These are phyloP conservation scores for Andrena cerasifolii DNA, from an alignment of 1,140 invertebrate genomes.

Conservation along the genomic window DNA sequence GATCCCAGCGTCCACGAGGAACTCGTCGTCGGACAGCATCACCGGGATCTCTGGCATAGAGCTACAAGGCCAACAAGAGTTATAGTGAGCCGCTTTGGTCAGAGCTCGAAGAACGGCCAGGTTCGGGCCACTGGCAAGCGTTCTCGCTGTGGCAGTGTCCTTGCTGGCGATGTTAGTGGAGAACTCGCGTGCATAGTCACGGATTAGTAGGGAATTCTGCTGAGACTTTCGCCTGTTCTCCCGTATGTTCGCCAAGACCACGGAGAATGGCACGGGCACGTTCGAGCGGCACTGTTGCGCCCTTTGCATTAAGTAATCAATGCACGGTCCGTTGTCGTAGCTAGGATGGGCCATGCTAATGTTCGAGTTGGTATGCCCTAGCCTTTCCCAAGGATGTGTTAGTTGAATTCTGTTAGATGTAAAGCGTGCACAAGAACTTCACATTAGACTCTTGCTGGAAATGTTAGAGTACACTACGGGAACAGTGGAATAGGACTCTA, in stretches of 20 bases:
- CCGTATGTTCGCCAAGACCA: constrained; percentile 54
- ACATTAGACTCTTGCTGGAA: constrained; percentile 71
- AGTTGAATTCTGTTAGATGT: constrained; percentile 77
- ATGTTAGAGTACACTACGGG: constrained; percentile 63
- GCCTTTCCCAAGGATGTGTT: constrained; percentile 73
- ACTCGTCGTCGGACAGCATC: constrained; percentile 80
- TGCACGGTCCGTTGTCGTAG: constrained; percentile 55
- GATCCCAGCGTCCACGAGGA: constrained; percentile 82
- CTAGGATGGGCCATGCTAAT: constrained; percentile 56
- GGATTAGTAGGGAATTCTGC: constrained; percentile 71
- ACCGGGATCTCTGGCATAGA: constrained; percentile 78
- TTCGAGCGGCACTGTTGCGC: constrained; percentile 70
- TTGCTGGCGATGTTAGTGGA: constrained; percentile 61
- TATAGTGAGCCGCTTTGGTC: constrained; percentile 71
- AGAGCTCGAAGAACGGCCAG: constrained; percentile 58
- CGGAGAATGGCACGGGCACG: constrained; percentile 54
- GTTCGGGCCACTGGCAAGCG: constrained; percentile 46
- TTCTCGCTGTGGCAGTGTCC: constrained; percentile 43
- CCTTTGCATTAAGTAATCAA: constrained; percentile 65
- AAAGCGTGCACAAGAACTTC: constrained; percentile 72
- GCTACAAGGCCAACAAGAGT: constrained; percentile 80
- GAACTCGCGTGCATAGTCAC: constrained; percentile 57
- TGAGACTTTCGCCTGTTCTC: constrained; percentile 66
- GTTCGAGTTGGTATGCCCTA: constrained; percentile 47
- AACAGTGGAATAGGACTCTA: constrained; percentile 7